Base-by-base conservation (phyloP, 2,113 vertebrate species). In the Labeo catla region DNA sequence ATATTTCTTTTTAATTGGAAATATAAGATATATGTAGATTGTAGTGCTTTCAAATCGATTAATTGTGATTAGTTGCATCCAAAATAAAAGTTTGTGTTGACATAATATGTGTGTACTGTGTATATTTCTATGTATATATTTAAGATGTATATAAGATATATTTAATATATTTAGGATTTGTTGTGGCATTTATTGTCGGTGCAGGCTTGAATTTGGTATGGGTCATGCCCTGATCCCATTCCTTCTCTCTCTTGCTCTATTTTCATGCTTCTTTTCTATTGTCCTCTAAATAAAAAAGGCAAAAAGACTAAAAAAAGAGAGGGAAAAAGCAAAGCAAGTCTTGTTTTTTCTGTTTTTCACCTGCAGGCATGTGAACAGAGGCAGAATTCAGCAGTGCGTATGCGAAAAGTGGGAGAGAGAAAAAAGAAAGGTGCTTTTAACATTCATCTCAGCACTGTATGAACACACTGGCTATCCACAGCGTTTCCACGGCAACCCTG, bases 401-500 rank as follows among this genome's bases (percentile, higher is more conserved):
- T 43, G 3, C 57, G n/a, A 61, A 23, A n/a, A 11, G 28, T 63
- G 23, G 43, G 59, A 86, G 43, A 13, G 66, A 57, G 76, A 86
- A 39, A 11, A 59, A 5, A 63, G 45, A 28, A 73, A n/a, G 59
- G 66, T 39, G 49, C 19, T 70, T 83, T 72, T 72, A 80, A 72
- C 34, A 70, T 57, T 72, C 65, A 43, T 72, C 47, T 19, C 49
- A 47, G 28, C 61, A 76, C 54, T 54, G 19, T 65, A 63, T 74
- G 45, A 39, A 36, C n/a, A 19, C n/a, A 8, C 16, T 78, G 52
- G n/a, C 66, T 45, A 59, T 49, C 34, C 83, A 76, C 19, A 34
- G 54, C 54, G 87, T 90, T 88, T 83, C 89, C 87, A 90, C 1
- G 83, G 83, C 83, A 90, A 90, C 87, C 4, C 15, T 76, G n/a